Evolutionary conservation across 2,888 invertebrate genomes (phyloP), one percentile per base, ranked within the genome.

Genomic region (Coenonympha arcania): DNA sequence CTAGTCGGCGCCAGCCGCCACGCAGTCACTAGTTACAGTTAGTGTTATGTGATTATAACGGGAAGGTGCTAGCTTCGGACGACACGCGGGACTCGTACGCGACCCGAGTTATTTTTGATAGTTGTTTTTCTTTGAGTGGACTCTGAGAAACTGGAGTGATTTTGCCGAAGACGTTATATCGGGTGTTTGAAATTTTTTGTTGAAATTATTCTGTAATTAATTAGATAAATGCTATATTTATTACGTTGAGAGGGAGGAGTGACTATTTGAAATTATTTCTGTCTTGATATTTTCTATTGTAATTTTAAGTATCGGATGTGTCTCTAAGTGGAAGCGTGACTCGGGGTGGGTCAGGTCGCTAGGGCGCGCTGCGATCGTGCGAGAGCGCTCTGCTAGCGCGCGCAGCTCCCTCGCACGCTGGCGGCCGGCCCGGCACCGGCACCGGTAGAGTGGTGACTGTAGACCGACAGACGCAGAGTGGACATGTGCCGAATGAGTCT

Each of bases 41-140:
- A 84, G 84, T 82, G 78, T 81, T 84, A 82, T 79, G 79, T 82
- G 77, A 81, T 82, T 79, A 77, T 79, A 84, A 82, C 75, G 83
- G 83, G 84, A 85, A 84, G 85, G 85, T 86, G 85, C 85, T 86
- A 86, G 85, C 85, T 85, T 83, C 82, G 83, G 83, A 85, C 82
- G 81, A 82, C 80, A 82, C 81, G 83, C 81, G 79, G 84, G 83
- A 84, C 84, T 77, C 73, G 67, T 66, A 76, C 74, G 85, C 84
- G 84, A 81, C 77, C 81, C 84, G 82, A 83, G 79, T 86, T 86
- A 85, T 86, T 86, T 86, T 86, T 85, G 85, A 85, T 86, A 86
- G 80, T 82, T 85, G 84, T 84, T 84, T 85, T 76, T 73, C 74
- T 84, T 85, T 81, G 82, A 79, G 85, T 82, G 84, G 80, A 81